A percentile compares a stretch with the other conserved stretches of the same genome.
Conservation (phyloP, 2,888 invertebrate genomes). For the Herminia tarsipennalis region DNA sequence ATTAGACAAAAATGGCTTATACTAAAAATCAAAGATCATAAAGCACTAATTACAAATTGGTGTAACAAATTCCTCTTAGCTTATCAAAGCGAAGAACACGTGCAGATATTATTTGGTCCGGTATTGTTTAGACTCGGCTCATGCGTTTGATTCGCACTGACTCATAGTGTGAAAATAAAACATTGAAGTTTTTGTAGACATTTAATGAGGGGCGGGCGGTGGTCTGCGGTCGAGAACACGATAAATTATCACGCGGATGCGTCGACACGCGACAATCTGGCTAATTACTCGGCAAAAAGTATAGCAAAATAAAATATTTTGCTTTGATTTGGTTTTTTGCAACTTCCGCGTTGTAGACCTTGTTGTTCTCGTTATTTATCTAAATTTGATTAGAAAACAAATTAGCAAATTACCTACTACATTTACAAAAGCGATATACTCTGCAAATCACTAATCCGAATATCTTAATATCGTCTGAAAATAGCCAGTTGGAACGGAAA, state of each 20-base stretch:
- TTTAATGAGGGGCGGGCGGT: conserved; percentile 67
- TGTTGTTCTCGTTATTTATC: no score
- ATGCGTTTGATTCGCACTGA: conserved; percentile 47
- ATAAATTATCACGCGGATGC: conserved; percentile 68
- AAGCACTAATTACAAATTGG: conserved; percentile 45
- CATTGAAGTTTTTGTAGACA: conserved; percentile 54
- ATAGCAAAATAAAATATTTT: neutral
- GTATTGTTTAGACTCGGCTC: conserved; percentile 50
- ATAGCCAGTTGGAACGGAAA: no score
- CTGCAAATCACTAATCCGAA: no score
- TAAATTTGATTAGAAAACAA: no score
- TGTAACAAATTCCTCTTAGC: conserved; percentile 41
- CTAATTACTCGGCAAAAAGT: conserved; percentile 35
- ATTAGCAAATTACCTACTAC: no score
- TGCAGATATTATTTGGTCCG: conserved; percentile 42
- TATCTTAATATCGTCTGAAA: no score
- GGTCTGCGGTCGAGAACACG: conserved; percentile 49
- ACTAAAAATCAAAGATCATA: conserved; percentile 44
- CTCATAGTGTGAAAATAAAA: conserved; percentile 63
- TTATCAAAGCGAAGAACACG: conserved; percentile 40
- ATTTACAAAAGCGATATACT: no score
- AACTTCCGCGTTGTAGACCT: neutral
- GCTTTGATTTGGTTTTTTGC: neutral
- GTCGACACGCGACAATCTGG: conserved; percentile 59
- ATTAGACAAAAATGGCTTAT: conserved; percentile 37